Evolutionary conservation across 2,797 vertebrate species (phyloP).

Genomic region (Phaenicophaeus curvirostris): DNA sequence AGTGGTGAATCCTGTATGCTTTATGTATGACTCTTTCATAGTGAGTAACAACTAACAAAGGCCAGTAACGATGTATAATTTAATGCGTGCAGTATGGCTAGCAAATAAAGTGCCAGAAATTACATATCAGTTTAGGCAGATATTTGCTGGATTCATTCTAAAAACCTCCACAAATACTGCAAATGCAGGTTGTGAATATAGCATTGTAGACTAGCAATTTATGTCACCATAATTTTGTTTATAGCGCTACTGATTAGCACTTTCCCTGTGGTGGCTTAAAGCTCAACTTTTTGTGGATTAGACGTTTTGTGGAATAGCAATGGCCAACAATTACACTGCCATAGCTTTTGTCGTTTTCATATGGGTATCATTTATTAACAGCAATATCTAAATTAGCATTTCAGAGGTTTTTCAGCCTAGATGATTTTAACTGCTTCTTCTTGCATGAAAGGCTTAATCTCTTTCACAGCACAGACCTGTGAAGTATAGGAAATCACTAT

Average conservation of each 20-base stretch:
- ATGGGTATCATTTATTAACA: slow-evolving; percentile 7
- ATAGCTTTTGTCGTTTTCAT: neutral
- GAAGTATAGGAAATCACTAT: neutral
- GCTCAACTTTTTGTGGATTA: neutral
- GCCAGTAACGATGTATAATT: neutral
- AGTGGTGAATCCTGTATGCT: neutral
- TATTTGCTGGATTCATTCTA: slow-evolving; percentile 7
- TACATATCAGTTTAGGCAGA: neutral
- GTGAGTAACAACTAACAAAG: neutral
- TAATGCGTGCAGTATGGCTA: neutral
- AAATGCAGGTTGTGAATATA: slow-evolving; percentile 1
- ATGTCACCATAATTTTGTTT: slow-evolving; percentile 21
- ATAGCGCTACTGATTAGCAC: neutral
- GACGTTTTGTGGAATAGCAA: neutral
- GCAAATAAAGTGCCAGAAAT: slow-evolving; percentile 9
- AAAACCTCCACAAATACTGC: neutral
- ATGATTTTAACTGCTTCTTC: slow-evolving; percentile 3
- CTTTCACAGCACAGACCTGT: neutral
- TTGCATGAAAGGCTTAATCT: neutral
- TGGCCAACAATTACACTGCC: neutral
- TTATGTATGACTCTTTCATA: neutral
- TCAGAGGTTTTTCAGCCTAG: slow-evolving; percentile 1
- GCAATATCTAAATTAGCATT: slow-evolving; percentile 35
- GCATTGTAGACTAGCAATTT: neutral
- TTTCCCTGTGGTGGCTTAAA: neutral